Base-by-base conservation (phyloP, 1,140 invertebrate genomes). In the Reticulitermes speratus region DNA sequence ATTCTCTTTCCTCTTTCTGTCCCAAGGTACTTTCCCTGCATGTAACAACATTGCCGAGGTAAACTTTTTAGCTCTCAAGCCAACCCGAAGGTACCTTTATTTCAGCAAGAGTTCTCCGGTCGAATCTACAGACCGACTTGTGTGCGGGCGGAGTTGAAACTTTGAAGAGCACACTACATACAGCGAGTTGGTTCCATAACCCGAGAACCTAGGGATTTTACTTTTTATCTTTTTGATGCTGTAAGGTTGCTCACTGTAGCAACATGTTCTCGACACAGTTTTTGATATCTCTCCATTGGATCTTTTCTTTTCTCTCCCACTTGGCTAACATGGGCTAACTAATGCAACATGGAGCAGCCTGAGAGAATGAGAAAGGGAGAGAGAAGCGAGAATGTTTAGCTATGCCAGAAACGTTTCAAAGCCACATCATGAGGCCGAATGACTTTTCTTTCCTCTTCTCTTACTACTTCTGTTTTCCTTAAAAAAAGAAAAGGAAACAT, bases 341-440 rank as follows among this genome's bases (percentile, higher is more conserved):
- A 75, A 75, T 75, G 65, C 65, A 75, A 75, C 25, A 65, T 19
- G 59, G 59, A 25, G 45, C 7, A 11, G 14, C 45, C 45, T 48
- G 11, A 55, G 3, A 55, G 52, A 55, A 21, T 19, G 52, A 75
- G 65, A 75, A 16, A 55, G 52, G 19, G 19, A 55, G 65, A 75
- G 65, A 75, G 65, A 30, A 55, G 52, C 25, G 14, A 75, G 65
- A 75, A 30, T 75, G n/a, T 75, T 75, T 75, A 75, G 65, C 65
- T 75, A 75, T 75, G 65, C 65, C 25, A 12, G 65, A 30, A 75
- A 14, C 65, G 65, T 75, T 75, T 25, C 25, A 75, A 75, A 75
- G n/a, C 65, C 65, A 75, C 65, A 75, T 75, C 65, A 75, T 75
- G n/a, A 75, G n/a, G 16, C 25, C 25, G 65, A 75, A 75, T 75